Conservation (phyloP, 2,888 invertebrate genomes). For the Apamea sordens region DNA sequence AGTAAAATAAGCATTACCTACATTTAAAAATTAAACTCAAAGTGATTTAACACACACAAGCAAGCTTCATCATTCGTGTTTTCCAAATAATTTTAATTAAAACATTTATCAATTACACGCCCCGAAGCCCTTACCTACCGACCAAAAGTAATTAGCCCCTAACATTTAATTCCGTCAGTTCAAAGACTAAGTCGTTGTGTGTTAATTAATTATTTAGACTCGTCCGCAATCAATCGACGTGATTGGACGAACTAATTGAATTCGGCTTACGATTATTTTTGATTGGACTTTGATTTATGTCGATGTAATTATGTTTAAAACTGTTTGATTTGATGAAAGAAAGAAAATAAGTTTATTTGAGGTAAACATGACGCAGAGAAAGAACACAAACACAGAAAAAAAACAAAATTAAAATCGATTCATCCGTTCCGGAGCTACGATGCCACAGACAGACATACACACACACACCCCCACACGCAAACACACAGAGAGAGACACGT, state of each 20-base stretch:
- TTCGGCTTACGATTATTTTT: slow-evolving; percentile 14
- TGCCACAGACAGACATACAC: too few species aligned
- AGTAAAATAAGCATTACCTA: too few species aligned
- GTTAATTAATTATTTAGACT: slow-evolving; percentile 54
- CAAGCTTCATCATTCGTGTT: background rate
- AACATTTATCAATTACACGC: background rate
- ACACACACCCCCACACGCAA: too few species aligned
- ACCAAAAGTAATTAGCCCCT: slow-evolving; percentile 42
- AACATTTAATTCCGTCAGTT: slow-evolving; percentile 38
- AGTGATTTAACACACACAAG: background rate
- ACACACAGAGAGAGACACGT: too few species aligned
- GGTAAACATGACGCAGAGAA: background rate
- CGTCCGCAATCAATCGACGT: slow-evolving; percentile 29
- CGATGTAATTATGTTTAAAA: background rate
- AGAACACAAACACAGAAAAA: too few species aligned
- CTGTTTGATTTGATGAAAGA: background rate
- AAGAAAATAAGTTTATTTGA: background rate
- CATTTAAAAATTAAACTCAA: background rate
- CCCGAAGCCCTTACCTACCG: background rate
- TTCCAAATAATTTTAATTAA: slow-evolving; percentile 12
- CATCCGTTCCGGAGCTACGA: too few species aligned
- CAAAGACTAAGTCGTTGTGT: slow-evolving; percentile 37
- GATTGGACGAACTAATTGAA: slow-evolving; percentile 40
- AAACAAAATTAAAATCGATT: too few species aligned
- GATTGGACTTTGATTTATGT: slow-evolving; percentile 21